Evolutionary conservation across 2,888 invertebrate species (phyloP), one percentile per base, ranked within the genome.

Genomic region (Leptopilina syphax): DNA sequence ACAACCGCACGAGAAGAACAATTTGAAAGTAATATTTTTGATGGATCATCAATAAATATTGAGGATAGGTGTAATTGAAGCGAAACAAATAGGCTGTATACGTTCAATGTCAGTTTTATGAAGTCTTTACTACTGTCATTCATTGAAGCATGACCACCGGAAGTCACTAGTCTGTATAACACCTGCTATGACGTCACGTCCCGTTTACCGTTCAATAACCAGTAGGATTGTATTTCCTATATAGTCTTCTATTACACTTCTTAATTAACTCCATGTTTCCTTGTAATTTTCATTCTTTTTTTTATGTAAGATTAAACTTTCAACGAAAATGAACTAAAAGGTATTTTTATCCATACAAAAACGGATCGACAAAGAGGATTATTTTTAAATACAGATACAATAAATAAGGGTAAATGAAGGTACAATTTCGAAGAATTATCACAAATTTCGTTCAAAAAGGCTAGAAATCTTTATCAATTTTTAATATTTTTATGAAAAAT

Each of bases 171-270:
- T 86, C 86, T 85, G 85, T 81, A 79, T 73, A 84, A 83, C 87
- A 86, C 85, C 86, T 88, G 84, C 84, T 81, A 77, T 87, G 86
- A 87, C 87, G 86, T 87, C 87, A 87, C 84, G 78, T 82, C 84
- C 84, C 84, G 82, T 85, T 83, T 76, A 81, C 80, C 84, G 84
- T 83, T 86, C 83, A 80, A 84, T 82, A 78, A 54, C 66, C 77
- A 70, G 73, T 78, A 68, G 77, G 70, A 66, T 76, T 77, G 76
- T 78, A 79, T 80, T 73, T 54, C 73, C 54, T 50, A 70, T 70
- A 50, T 54, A 54, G 54, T 57, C 73, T 73, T 57, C 27, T 34
- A 54, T 73, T 73, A 73, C 73, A 73, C 54, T 57, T 73, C 54
- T n/a, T 54, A 73, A 73, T 73, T 57, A 73, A 73, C 73, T 73